Conservation (phyloP, 2,888 invertebrate species). For the Drosophila emarginata region DNA sequence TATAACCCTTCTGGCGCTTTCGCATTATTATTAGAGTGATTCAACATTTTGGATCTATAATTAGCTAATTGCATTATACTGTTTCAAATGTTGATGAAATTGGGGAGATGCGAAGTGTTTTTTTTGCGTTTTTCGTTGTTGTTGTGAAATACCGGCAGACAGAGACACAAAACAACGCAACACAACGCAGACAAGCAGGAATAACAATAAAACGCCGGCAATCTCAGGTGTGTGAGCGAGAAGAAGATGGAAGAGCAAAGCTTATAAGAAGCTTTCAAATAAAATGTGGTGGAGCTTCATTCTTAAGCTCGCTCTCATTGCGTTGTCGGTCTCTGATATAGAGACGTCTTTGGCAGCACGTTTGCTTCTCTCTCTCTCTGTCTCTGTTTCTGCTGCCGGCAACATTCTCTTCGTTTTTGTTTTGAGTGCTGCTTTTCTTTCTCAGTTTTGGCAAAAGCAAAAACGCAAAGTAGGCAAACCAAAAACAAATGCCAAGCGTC, state of each 20-base stretch:
- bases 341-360: neutral
- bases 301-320: conserved; percentile 21
- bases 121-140: conserved; percentile 9
- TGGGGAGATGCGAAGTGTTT: neutral
- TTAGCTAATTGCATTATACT: conserved; percentile 56
- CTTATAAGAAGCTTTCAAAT: conserved; percentile 9
- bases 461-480: conserved; percentile 20
- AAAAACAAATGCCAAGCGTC: conserved; percentile 17
- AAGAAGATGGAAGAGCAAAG: conserved; percentile 4
- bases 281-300: conserved; percentile 9
- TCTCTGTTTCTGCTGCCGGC: neutral
- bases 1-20: neutral
- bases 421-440: conserved; percentile 34
- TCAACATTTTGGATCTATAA: conserved; percentile 48
- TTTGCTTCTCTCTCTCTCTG: too few relatives aligned
- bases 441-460: conserved; percentile 16
- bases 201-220: conserved; percentile 14
- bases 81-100: conserved; percentile 63
- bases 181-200: neutral
- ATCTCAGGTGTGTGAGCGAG: conserved; percentile 6
- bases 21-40: conserved; percentile 14
- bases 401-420: conserved; percentile 35
- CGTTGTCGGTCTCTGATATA: conserved; percentile 4
- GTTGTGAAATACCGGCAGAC: conserved; percentile 17
- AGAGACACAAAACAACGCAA: neutral